Evolutionary conservation across 2,797 vertebrate species (phyloP).

Genomic region (Pteropus rufus): DNA sequence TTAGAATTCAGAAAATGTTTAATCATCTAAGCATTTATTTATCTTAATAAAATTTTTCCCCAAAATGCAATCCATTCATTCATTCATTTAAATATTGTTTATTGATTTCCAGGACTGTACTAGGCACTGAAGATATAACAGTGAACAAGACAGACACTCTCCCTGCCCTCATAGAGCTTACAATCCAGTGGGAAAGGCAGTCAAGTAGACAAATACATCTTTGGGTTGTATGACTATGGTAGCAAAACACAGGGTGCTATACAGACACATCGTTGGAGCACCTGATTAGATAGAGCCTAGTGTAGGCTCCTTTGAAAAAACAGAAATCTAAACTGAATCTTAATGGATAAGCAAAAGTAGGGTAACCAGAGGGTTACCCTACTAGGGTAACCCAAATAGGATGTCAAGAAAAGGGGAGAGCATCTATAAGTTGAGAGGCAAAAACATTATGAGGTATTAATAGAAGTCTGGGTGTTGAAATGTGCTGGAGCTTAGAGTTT

Average conservation of each 20-base stretch:
- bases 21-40: slow-evolving; percentile 36
- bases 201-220: neutral
- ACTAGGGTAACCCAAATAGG: neutral
- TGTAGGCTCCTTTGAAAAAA: neutral
- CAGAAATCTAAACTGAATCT: neutral
- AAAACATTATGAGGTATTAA: neutral
- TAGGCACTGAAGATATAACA: neutral
- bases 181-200: neutral
- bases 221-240: neutral
- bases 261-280: neutral
- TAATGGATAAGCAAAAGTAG: neutral
- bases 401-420: neutral
- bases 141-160: neutral
- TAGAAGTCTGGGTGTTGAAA: neutral
- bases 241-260: neutral
- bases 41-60: neutral
- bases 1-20: slow-evolving; percentile 68
- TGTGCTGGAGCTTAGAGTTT: neutral
- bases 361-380: neutral
- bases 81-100: slow-evolving; percentile 18
- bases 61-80: neutral
- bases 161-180: neutral
- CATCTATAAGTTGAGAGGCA: neutral
- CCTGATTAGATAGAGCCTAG: neutral
- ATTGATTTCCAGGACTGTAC: neutral